Conservation (phyloP, 2,797 vertebrate species). For the Aeoliscus strigatus region DNA sequence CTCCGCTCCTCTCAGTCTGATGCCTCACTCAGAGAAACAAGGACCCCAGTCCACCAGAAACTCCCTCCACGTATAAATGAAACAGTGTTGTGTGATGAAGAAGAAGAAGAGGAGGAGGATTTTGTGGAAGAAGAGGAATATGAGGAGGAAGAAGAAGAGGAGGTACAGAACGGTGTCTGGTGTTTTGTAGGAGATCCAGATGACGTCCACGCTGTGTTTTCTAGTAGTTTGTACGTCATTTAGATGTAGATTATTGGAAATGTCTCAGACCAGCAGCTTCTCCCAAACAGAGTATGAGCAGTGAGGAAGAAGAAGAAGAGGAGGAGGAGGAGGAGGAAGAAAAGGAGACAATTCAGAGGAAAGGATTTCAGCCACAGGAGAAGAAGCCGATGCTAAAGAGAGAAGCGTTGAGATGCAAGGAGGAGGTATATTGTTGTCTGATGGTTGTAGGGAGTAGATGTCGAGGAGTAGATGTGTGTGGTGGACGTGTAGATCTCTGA, state of each 20-base stretch:
- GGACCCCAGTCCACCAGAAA: constrained; percentile 40
- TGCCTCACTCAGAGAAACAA: constrained; percentile 54
- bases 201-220: too few relatives aligned
- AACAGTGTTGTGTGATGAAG: constrained; percentile 59
- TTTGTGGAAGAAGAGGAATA: constrained; percentile 55
- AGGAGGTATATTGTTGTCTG: constrained; percentile 60
- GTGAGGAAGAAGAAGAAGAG: constrained; percentile 48
- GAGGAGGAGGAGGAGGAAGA: constrained; percentile 34
- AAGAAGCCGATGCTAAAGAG: constrained; percentile 22
- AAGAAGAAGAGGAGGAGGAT: constrained; percentile 53
- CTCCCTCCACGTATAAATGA: constrained; percentile 44
- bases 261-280: constrained; percentile 42
- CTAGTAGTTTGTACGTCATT: too few relatives aligned
- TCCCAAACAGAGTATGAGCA: constrained; percentile 39
- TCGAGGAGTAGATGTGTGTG: too few relatives aligned
- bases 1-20: constrained; percentile 60
- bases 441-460: too few relatives aligned
- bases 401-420: constrained; percentile 28
- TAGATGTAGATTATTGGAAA: not conserved
- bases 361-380: constrained; percentile 19
- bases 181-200: constrained; percentile 45
- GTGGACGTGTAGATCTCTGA: constrained; percentile 20
- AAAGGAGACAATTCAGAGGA: constrained; percentile 27
- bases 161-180: constrained; percentile 60
- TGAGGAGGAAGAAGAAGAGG: constrained; percentile 52